Evolutionary conservation across 2,888 invertebrate species (phyloP), one percentile per base, ranked within the genome.

Genomic region (Orthonevra nobilis): DNA sequence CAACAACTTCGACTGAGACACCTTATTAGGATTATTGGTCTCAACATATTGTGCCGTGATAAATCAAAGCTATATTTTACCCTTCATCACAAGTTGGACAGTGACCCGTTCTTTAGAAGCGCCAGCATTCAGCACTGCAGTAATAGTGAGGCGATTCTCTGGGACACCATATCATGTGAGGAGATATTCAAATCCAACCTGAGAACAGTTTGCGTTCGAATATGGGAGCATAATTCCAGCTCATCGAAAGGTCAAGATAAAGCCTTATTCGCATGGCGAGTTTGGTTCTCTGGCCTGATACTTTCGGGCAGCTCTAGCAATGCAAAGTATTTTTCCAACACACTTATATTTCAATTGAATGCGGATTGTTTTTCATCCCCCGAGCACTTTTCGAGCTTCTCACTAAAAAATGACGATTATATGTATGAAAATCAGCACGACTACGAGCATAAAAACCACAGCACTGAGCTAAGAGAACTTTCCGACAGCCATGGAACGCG

Each of bases 1-100:
- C 96, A 96, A 88, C 97, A 97, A 91, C 90, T 95, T 82, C 92
- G 96, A 58, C 89, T 96, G 44, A 91, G 96, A 82, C 95, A 94
- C 89, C 90, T 96, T 70, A 92, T 94, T 84, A 94, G 94, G 90
- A 92, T 96, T 82, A 90, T 92, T 82, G 92, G 92, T 74, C 90
- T 92, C 84, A 93, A 93, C 88, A 88, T 92, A 58, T 83, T 85
- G 38, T 84, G 83, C 61, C 72, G 58, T 9, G 54, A 81, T 32
- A 81, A 82, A 32, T 90, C 92, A 84, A 92, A 92, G 83, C 93
- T 93, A 86, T 96, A 95, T 85, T 93, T 94, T 81, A 96, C 96
- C 0, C 89, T 96, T 15, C 96, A 96, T 85, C 91, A 93, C 83
- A 94, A 94, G 2, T 92, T 93, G 10, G 93, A 95, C 92, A 94